Conservation (phyloP, 2,888 invertebrate genomes). For the Aromia moschata region DNA sequence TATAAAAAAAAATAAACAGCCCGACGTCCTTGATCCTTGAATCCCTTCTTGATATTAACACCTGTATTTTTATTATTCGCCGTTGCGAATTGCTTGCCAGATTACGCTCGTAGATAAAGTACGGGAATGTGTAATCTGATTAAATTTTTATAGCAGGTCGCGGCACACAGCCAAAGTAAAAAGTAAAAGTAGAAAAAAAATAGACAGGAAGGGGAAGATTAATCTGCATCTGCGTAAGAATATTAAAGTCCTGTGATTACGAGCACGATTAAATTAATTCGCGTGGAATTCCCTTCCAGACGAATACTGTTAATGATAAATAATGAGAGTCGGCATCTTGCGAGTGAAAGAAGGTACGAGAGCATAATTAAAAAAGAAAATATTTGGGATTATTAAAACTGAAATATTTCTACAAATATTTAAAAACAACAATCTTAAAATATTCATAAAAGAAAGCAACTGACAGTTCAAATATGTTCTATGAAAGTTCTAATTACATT, state of each 20-base stretch:
- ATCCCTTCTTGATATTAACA: conserved; percentile 13
- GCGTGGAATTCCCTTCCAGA: background rate
- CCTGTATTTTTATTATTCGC: conserved; percentile 17
- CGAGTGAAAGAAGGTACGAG: too few relatives aligned
- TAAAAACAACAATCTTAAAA: too few relatives aligned
- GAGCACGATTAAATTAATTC: background rate
- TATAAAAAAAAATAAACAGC: background rate
- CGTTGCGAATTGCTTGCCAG: conserved; percentile 18
- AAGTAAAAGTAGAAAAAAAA: background rate
- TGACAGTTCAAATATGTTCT: too few relatives aligned
- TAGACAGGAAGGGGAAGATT: background rate
- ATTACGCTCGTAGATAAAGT: conserved; percentile 13
- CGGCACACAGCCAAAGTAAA: background rate
- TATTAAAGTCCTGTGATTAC: background rate
- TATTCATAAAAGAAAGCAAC: too few relatives aligned
- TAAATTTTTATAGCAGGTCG: conserved; percentile 3
- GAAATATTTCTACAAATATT: too few relatives aligned
- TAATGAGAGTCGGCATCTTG: too few relatives aligned
- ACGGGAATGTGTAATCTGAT: conserved; percentile 16
- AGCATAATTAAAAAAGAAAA: too few relatives aligned
- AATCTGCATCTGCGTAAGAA: conserved; percentile 1
- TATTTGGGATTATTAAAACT: too few relatives aligned
- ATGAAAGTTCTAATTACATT: too few relatives aligned
- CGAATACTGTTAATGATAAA: conserved; percentile 5
- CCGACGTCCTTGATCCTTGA: conserved; percentile 10